phyloP scores from a whole-genome alignment of 2,797 vertebrate genomes.

The Poliocrania exsul region DNA sequence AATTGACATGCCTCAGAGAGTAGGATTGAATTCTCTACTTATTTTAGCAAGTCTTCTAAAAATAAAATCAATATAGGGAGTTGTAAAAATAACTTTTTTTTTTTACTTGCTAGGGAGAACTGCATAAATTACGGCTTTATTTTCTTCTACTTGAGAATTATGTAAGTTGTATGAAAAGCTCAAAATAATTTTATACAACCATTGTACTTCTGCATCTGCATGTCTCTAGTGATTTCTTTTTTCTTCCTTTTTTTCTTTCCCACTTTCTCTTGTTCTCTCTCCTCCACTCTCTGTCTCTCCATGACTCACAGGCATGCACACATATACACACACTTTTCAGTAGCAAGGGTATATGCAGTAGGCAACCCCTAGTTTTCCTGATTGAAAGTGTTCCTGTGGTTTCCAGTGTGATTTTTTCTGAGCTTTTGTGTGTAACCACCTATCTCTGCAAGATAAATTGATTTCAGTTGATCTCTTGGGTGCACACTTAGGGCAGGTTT shows the following conservation, averaged over 20 bases:
- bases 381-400: neutral
- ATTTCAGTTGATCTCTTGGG: conserved; percentile 40
- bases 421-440: conserved; percentile 10
- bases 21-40: conserved; percentile 57
- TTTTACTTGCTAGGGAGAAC: conserved; percentile 13
- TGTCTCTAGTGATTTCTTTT: neutral
- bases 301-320: neutral
- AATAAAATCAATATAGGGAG: conserved; percentile 57
- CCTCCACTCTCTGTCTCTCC: neutral
- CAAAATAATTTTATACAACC: conserved; percentile 24
- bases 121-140: conserved; percentile 59
- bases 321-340: neutral
- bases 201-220: neutral
- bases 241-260: neutral
- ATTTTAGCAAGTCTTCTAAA: conserved; percentile 72
- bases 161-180: conserved; percentile 1
- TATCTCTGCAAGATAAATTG: conserved; percentile 29
- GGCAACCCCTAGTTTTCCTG: neutral
- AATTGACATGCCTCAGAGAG: conserved; percentile 68
- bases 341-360: neutral
- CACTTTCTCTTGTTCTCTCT: neutral
- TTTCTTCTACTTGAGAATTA: conserved; percentile 47
- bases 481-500: conserved; percentile 9
- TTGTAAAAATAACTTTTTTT: conserved; percentile 53
- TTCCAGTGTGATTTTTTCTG: conserved; percentile 32